Conservation (phyloP, 2,113 vertebrate genomes). For the Callipepla squamata region DNA sequence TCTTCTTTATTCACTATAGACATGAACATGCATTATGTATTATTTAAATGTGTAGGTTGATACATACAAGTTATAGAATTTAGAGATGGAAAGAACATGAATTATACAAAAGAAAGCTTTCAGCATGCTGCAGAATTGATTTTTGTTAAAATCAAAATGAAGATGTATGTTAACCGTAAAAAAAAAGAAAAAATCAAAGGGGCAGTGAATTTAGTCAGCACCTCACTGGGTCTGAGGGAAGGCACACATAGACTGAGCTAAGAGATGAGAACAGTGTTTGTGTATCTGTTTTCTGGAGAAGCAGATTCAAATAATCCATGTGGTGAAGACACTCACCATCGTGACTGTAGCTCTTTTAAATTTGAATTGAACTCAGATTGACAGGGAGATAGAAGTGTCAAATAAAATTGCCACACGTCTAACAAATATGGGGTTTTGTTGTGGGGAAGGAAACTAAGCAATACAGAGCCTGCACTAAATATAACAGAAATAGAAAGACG, state of each 20-base stretch:
- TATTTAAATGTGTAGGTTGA: neutral
- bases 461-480: neutral
- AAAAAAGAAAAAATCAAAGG: neutral
- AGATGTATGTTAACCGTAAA: neutral
- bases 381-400: neutral
- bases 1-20: neutral
- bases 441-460: neutral
- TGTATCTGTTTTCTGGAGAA: neutral
- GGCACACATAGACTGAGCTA: neutral
- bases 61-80: neutral
- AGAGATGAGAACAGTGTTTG: fast-evolving
- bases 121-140: neutral
- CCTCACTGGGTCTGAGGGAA: neutral
- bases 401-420: neutral
- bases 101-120: conserved; percentile 12
- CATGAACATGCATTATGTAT: neutral
- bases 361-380: neutral
- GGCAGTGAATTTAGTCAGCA: neutral
- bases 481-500: neutral
- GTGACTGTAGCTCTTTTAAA: neutral
- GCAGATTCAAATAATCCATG: neutral
- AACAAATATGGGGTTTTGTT: neutral
- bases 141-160: neutral
- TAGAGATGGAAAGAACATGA: neutral
- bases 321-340: neutral